Evolutionary conservation across 64 coral and sea anemone genomes (phyloP), one percentile per base, ranked within the genome.

Genomic region (Montipora efflorescens): DNA sequence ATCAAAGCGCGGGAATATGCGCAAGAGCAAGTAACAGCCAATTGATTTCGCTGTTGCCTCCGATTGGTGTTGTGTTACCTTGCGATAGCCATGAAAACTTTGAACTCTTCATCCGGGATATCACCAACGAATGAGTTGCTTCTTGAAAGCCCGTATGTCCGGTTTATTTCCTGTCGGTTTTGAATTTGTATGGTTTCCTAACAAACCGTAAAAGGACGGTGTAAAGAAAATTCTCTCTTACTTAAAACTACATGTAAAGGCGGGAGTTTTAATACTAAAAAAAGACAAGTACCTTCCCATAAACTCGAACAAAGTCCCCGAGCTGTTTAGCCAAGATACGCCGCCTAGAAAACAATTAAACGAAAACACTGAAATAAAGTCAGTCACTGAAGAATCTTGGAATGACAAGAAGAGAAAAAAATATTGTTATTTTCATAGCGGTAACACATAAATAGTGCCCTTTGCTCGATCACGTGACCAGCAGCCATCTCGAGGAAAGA

Each of bases 51-150:
- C 36, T 36, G 36, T 36, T 36, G 36, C 36, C 36, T 36, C 36
- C 36, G 36, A 36, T 36, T 16, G 61, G 18, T 4, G 20, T 7
- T 57, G 6, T 57, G 8, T 4, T 93, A 98, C 96, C 96, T 95
- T 72, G 96, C 94, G n/a, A 95, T 95, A 21, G 94, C 94, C 91
- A 98, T 95, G 28, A 98, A 98, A 15, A 93, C 92, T 78, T 95
- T 95, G 47, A 98, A 98, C 48, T 98, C 96, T 28, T 98, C 96
- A 48, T 98, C 96, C 59, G 96, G 90, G 62, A 98, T 95, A 85
- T 95, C 90, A 74, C 77, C 61, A 13, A 70, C 62, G 21, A 69
- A 69, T 2, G 85, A 91, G 57, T 70, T 77, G 43, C 69, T 95
- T n/a, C 70, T 87, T 46, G 78, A 75, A 23, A 97, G 61, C 80